Conservation (phyloP, 2,888 invertebrate genomes). For the Peribatodes rhomboidaria region DNA sequence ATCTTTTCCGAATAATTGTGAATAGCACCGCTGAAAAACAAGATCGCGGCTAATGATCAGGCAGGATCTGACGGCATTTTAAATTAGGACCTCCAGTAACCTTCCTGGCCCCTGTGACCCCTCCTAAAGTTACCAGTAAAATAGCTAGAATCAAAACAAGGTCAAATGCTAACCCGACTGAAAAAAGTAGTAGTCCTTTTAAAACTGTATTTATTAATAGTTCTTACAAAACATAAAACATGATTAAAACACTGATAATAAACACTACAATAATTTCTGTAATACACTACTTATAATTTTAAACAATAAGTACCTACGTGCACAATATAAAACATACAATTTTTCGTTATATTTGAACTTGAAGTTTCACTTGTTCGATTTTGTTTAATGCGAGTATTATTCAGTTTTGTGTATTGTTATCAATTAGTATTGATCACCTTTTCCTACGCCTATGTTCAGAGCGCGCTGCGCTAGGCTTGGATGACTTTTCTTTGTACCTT, state of each 20-base stretch:
- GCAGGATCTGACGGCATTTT: too few species aligned
- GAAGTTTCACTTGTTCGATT: conserved; percentile 17
- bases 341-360: conserved; percentile 10
- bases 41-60: too few species aligned
- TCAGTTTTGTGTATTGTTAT: conserved; percentile 27
- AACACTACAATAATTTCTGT: conserved; percentile 2
- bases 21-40: too few species aligned
- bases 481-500: conserved; percentile 74
- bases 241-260: conserved; percentile 25
- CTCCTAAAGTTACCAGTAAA: too few species aligned
- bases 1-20: too few species aligned
- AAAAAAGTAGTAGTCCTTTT: too few species aligned
- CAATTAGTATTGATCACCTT: conserved; percentile 58
- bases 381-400: conserved; percentile 14
- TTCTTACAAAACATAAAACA: conserved; percentile 41
- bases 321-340: conserved; percentile 12
- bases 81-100: too few species aligned
- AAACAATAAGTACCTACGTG: conserved; percentile 4
- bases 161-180: too few species aligned
- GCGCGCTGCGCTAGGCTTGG: conserved; percentile 72
- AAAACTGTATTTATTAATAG: conserved; percentile 32
- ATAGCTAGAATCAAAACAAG: too few species aligned
- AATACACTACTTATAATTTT: conserved; percentile 5
- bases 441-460: conserved; percentile 79
- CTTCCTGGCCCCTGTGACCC: too few species aligned